Evolutionary conservation across 2,888 invertebrate genomes (phyloP).

Genomic region (Bugula neritina): DNA sequence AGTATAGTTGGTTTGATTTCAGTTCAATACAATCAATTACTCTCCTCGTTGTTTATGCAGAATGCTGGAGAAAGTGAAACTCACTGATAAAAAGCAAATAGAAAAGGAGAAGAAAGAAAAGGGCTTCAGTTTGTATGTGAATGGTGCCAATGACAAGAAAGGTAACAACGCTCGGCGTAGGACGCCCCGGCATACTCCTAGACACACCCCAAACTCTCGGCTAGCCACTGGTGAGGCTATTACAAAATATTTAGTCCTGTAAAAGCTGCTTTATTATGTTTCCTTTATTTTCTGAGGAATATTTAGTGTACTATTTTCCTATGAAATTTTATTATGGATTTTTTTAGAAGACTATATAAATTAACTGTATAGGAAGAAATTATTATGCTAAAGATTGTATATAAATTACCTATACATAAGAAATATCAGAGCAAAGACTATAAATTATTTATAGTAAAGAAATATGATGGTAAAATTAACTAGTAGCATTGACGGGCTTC

Average conservation of each 20-base stretch:
- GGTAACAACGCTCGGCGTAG: slow-evolving; percentile 8
- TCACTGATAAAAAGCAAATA: slow-evolving; percentile 42
- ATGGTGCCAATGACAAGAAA: slow-evolving; percentile 43
- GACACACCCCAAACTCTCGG: neutral
- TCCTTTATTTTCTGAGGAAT: neutral
- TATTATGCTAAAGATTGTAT: too few relatives aligned
- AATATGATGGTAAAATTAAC: too few relatives aligned
- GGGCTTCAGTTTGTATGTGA: slow-evolving; percentile 51
- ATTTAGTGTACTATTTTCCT: neutral
- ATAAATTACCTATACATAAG: too few relatives aligned
- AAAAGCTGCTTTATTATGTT: neutral
- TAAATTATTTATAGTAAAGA: too few relatives aligned
- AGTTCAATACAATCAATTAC: too few relatives aligned
- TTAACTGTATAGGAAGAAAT: too few relatives aligned
- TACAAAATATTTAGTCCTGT: neutral
- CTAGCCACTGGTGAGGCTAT: neutral
- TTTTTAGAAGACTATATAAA: neutral
- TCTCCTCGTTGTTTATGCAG: too few relatives aligned
- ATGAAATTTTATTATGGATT: neutral
- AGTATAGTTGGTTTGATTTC: too few relatives aligned
- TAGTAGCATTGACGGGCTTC: neutral
- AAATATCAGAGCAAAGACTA: too few relatives aligned
- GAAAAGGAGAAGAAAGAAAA: slow-evolving; percentile 49
- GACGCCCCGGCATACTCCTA: neutral
- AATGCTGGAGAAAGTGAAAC: slow-evolving; percentile 38